Conservation (phyloP, 2,888 invertebrate genomes). For the Synergus japonicus region DNA sequence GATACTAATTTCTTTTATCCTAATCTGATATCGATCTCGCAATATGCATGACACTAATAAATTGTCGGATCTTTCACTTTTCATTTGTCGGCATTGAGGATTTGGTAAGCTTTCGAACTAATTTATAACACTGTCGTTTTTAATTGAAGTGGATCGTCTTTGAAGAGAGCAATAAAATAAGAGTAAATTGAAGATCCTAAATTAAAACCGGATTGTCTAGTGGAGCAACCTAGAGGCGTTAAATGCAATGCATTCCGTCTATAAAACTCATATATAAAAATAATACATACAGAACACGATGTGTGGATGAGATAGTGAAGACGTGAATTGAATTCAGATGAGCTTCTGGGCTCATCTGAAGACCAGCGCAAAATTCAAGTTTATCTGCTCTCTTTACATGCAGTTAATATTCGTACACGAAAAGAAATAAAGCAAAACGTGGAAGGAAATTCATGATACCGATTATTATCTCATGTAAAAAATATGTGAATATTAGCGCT, state of each 20-base stretch:
- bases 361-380: not conserved
- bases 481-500: not conserved
- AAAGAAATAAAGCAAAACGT: not conserved
- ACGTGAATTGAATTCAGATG: conserved; percentile 3
- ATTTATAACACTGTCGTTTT: not conserved
- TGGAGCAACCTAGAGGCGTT: not conserved
- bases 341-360: not conserved
- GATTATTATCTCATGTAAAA: not conserved
- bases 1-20: no score
- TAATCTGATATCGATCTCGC: no score
- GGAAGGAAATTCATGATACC: not conserved
- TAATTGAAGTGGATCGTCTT: not conserved
- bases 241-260: not conserved
- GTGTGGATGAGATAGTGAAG: not conserved
- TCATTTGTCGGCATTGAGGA: no score
- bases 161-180: not conserved
- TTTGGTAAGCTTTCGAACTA: no score
- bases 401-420: not conserved
- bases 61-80: no score
- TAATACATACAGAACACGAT: not conserved
- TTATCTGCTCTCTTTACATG: not conserved
- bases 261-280: not conserved
- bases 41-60: no score
- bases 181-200: not conserved
- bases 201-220: not conserved